Conservation (phyloP, 2,113 vertebrate species). For the Brienomyrus longianalis region DNA sequence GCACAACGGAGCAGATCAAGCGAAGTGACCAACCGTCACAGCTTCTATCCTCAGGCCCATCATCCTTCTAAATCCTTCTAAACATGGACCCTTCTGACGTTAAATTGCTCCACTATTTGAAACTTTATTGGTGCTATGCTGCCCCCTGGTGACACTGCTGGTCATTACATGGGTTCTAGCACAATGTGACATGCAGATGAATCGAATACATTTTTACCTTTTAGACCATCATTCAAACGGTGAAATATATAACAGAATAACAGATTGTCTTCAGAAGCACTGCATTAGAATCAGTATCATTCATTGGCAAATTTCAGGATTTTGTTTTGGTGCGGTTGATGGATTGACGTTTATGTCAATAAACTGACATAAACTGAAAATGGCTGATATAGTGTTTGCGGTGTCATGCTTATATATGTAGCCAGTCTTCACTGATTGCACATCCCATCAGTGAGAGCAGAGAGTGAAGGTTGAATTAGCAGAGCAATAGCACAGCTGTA, state of each 20-base stretch:
- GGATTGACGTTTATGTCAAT: neutral
- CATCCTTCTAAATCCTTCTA: neutral
- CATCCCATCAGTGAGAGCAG: too few relatives aligned
- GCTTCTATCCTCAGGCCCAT: neutral
- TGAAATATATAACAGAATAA: neutral
- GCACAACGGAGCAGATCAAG: neutral
- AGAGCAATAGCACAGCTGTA: too few relatives aligned
- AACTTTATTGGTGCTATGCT: constrained; percentile 24
- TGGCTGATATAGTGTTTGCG: neutral
- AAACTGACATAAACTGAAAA: neutral
- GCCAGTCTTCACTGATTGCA: neutral
- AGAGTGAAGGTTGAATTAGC: too few relatives aligned
- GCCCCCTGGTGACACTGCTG: constrained; percentile 22
- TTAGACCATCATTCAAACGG: neutral
- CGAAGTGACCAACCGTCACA: neutral
- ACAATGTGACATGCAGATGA: neutral
- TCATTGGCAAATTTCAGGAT: neutral
- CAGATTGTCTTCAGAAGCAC: neutral
- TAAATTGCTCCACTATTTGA: neutral
- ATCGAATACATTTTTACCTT: neutral
- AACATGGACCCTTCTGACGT: neutral
- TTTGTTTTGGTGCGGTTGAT: neutral
- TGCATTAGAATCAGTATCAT: neutral
- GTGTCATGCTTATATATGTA: neutral
- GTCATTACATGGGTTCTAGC: constrained; percentile 12